Conservation (phyloP, 2,113 vertebrate species). For the Noctilio leporinus region DNA sequence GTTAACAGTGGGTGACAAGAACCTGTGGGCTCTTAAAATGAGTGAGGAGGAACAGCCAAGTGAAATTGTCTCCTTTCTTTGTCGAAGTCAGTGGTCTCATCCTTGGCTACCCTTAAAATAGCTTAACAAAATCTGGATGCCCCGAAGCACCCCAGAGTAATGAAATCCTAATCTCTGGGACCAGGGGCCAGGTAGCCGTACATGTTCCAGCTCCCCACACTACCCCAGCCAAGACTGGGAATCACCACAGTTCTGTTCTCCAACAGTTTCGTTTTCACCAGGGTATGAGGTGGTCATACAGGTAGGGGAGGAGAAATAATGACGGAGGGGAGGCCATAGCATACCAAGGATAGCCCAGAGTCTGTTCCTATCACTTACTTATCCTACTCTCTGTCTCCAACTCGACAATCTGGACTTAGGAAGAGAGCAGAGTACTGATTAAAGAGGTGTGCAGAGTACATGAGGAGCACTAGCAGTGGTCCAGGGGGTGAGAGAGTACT, state of each 20-base stretch:
- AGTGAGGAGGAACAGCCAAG: neutral
- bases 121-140: neutral
- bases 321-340: neutral
- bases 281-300: neutral
- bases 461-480: neutral
- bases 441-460: neutral
- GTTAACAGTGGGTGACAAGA: neutral
- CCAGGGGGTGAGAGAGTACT: neutral
- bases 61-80: neutral
- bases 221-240: neutral
- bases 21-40: neutral
- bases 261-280: neutral
- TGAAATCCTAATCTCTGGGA: neutral
- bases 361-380: neutral
- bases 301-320: neutral
- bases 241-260: neutral
- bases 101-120: neutral
- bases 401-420: neutral
- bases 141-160: neutral
- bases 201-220: neutral
- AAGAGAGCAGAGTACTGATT: neutral
- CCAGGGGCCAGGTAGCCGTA: neutral
- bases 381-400: neutral
- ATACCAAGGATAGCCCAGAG: neutral
- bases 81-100: neutral